Evolutionary conservation across 2,113 vertebrate species (phyloP).

Genomic region (Megalops atlanticus): DNA sequence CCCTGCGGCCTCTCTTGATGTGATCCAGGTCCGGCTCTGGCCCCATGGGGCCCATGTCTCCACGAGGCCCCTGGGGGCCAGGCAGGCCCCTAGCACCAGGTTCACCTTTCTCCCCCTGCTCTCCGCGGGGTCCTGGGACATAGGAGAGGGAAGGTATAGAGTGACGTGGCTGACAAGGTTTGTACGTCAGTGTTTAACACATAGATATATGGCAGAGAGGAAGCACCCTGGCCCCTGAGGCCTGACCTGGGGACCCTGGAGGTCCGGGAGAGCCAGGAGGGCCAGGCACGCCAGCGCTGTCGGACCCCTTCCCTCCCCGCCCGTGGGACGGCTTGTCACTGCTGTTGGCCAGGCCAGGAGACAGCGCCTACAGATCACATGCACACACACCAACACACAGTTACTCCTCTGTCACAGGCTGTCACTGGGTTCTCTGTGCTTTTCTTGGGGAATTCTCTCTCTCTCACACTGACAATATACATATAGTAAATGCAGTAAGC

Average conservation of each 20-base stretch:
- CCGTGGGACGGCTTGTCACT: conserved; percentile 63
- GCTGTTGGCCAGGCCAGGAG: conserved; percentile 61
- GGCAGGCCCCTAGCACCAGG: conserved; percentile 53
- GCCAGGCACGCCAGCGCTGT: conserved; percentile 46
- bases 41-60: conserved; percentile 74
- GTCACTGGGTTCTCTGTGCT: neutral
- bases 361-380: conserved; percentile 35
- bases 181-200: neutral
- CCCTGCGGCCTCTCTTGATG: conserved; percentile 71
- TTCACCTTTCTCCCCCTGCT: conserved; percentile 64
- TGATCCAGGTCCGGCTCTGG: conserved; percentile 70
- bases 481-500: too few species aligned
- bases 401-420: neutral
- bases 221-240: neutral
- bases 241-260: conserved; percentile 68
- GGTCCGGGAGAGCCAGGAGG: conserved; percentile 62
- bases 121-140: conserved; percentile 64
- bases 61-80: conserved; percentile 65
- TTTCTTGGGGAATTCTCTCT: neutral
- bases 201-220: neutral
- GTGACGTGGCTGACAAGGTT: neutral
- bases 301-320: conserved; percentile 59
- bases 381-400: conserved; percentile 40
- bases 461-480: too few species aligned
- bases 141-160: neutral